Evolutionary conservation across 2,113 vertebrate genomes (phyloP).

Genomic region (Cavia aperea): DNA sequence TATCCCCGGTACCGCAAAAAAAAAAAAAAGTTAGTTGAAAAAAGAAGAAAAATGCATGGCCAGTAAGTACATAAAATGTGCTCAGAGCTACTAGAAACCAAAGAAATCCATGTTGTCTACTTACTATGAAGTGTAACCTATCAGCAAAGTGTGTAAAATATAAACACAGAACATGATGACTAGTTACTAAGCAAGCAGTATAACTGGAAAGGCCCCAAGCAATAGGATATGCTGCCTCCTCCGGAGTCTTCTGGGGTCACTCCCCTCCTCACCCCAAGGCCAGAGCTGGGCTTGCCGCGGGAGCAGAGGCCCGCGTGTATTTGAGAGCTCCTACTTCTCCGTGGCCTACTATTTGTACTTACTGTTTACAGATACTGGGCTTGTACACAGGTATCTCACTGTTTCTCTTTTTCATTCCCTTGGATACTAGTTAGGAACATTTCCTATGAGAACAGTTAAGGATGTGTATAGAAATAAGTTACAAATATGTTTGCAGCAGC

Average conservation of each 20-base stretch:
- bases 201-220: not conserved
- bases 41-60: constrained; percentile 24
- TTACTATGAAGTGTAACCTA: not conserved
- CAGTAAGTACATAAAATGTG: not conserved
- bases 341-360: not conserved
- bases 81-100: constrained; percentile 16
- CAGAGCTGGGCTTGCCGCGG: not conserved
- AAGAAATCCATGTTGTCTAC: not conserved
- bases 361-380: not conserved
- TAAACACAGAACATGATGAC: not conserved
- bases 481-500: not conserved
- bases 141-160: constrained; percentile 25
- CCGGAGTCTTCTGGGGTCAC: not conserved
- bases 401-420: not conserved
- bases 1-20: too few relatives aligned
- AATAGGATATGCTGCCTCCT: not conserved
- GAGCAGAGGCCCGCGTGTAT: too few relatives aligned
- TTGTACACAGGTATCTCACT: not conserved
- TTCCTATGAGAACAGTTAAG: constrained; percentile 14
- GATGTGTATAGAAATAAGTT: constrained; percentile 1
- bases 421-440: not conserved
- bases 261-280: not conserved
- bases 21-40: not conserved
- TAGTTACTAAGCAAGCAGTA: constrained; percentile 27
- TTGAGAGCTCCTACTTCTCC: not conserved